These are phyloP conservation scores for Nebria brevicollis DNA, from an alignment of 2,888 invertebrate genomes.

Conservation along the genomic window DNA sequence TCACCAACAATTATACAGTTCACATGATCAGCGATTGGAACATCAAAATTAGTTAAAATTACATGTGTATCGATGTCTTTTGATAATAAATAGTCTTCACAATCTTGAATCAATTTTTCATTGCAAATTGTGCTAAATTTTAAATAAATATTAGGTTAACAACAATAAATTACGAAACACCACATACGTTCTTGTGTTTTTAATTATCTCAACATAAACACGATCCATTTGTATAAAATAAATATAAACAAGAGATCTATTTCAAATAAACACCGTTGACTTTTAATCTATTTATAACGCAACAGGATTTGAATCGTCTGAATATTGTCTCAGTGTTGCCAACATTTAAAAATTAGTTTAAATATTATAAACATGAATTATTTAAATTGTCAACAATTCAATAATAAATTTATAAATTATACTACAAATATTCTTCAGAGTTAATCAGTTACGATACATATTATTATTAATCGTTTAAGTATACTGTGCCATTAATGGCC, in stretches of 20 bases:
- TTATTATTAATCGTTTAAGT: too few species aligned
- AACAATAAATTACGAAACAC: conserved; percentile 27
- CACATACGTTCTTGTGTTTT: conserved; percentile 53
- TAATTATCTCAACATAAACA: conserved; percentile 54
- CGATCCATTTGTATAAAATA: conserved; percentile 42
- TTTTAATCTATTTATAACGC: background rate
- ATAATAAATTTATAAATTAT: too few species aligned
- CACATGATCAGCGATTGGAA: conserved; percentile 53
- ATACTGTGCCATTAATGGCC: too few species aligned
- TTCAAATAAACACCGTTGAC: conserved; percentile 2
- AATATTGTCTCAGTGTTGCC: too few species aligned
- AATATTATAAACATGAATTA: background rate
- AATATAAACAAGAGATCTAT: too few species aligned
- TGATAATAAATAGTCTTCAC: conserved; percentile 54
- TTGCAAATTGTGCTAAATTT: conserved; percentile 47
- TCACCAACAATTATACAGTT: conserved; percentile 57
- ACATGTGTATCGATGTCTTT: conserved; percentile 54
- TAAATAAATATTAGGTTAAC: conserved; percentile 25
- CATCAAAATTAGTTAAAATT: conserved; percentile 55
- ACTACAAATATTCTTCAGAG: too few species aligned
- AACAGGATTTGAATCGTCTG: background rate
- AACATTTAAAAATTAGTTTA: background rate
- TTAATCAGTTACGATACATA: too few species aligned
- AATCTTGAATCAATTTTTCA: conserved; percentile 52
- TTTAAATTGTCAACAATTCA: too few species aligned